These are phyloP conservation scores for Wasmannia auropunctata DNA, from an alignment of 1,140 invertebrate genomes.

Conservation along the genomic window DNA sequence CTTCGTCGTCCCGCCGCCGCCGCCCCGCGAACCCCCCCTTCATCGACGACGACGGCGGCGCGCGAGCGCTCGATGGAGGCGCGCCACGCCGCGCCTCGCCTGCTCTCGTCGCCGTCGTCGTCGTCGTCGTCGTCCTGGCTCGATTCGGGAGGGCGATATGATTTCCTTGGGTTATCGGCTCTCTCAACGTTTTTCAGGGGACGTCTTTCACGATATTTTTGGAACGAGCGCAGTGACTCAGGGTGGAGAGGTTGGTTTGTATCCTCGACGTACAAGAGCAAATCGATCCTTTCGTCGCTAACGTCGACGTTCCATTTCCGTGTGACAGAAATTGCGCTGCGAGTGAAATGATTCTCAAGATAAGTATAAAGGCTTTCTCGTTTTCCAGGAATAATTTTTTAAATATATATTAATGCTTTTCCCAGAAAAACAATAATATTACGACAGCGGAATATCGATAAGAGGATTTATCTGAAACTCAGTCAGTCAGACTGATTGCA, in stretches of 20 bases:
- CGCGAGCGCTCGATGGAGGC: slow-evolving; percentile 67
- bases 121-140: slow-evolving; percentile 38
- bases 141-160: slow-evolving; percentile 60
- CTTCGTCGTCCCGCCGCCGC: slow-evolving; percentile 45
- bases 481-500: not conserved
- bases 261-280: not conserved
- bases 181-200: not conserved
- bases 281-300: not conserved
- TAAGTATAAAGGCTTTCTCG: not conserved
- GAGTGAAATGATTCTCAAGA: not conserved
- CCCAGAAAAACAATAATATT: not conserved
- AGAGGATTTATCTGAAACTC: not conserved
- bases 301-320: not conserved
- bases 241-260: too few species aligned
- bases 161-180: slow-evolving; percentile 22
- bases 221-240: too few species aligned
- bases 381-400: not conserved
- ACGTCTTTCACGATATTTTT: not conserved
- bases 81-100: slow-evolving; percentile 26
- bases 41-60: slow-evolving; percentile 28
- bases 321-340: not conserved
- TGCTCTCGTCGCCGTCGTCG: slow-evolving; percentile 35
- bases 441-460: not conserved
- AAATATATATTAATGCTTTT: not conserved
- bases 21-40: slow-evolving; percentile 55